These are phyloP conservation scores for Gastrophryne carolinensis DNA, from an alignment of 2,797 vertebrate species.

Conservation along the genomic window DNA sequence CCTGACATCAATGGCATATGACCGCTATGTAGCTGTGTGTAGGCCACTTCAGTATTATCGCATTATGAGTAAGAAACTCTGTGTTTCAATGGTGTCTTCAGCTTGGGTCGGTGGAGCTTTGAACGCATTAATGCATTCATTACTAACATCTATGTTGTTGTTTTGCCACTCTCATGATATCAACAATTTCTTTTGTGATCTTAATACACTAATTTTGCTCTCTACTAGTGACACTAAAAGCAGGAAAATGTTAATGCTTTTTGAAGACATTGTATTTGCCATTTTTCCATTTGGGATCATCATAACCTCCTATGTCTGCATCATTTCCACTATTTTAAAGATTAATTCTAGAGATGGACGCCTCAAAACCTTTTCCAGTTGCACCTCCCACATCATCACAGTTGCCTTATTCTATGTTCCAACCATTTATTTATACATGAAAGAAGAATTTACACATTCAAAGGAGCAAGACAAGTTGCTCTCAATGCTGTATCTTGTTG, in stretches of 20 bases:
- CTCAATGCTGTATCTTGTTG: background rate
- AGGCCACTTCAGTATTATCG: background rate
- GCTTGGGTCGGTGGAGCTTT: background rate
- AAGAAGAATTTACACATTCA: background rate
- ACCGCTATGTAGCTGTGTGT: constrained; percentile 35
- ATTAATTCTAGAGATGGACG: background rate
- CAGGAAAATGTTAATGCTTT: background rate
- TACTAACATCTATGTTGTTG: background rate
- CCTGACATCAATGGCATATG: constrained; percentile 24
- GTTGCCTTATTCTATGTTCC: constrained; percentile 11
- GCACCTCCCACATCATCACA: constrained; percentile 16
- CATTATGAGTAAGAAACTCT: constrained; percentile 12
- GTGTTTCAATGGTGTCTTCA: background rate
- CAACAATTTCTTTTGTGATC: constrained; percentile 39
- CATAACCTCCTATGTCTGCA: constrained; percentile 11
- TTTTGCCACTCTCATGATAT: background rate
- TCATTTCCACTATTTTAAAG: constrained; percentile 13
- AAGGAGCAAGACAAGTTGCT: constrained; percentile 3
- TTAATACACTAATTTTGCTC: constrained; percentile 1
- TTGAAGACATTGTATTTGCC: background rate
- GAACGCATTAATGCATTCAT: background rate
- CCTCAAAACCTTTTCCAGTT: constrained; percentile 23
- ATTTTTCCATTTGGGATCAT: constrained; percentile 1
- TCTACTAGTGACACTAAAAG: background rate
- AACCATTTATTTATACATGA: background rate